phyloP scores from a whole-genome alignment of 2,888 invertebrate species.

The Mesorhabditis spiculigera region DNA sequence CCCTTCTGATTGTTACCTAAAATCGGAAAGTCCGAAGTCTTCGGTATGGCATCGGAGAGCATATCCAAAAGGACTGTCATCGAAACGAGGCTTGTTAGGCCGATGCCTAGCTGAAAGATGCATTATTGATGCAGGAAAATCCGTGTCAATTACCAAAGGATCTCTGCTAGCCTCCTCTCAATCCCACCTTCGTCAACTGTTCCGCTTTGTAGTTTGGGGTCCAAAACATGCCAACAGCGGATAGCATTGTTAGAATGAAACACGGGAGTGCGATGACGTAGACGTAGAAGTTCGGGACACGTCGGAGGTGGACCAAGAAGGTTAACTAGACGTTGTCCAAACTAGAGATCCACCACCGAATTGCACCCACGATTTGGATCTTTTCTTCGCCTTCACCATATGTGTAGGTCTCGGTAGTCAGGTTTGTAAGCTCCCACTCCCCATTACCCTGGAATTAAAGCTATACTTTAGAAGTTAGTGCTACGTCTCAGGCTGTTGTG shows the following conservation, averaged over 20 bases:
- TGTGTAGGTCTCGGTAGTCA: background rate
- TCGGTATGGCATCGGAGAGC: background rate
- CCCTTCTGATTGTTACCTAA: too few relatives aligned
- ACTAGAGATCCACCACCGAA: too few relatives aligned
- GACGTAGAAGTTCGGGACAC: background rate
- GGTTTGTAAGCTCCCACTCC: background rate
- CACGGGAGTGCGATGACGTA: background rate
- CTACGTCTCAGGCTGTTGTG: too few relatives aligned
- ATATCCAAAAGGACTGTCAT: background rate
- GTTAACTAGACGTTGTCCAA: background rate
- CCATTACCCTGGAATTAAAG: background rate
- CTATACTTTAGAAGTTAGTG: too few relatives aligned
- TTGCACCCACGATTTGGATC: too few relatives aligned
- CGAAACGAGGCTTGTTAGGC: slow-evolving; percentile 1
- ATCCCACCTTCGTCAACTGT: background rate
- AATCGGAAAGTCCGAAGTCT: background rate
- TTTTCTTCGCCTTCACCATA: too few relatives aligned
- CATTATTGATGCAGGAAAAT: too few relatives aligned
- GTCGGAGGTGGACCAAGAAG: background rate
- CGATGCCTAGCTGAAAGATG: too few relatives aligned
- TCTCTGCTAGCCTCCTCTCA: too few relatives aligned
- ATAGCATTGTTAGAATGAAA: background rate
- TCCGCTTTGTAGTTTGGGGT: background rate
- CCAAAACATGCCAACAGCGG: background rate
- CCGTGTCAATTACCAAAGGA: too few relatives aligned